Evolutionary conservation across 1,140 invertebrate genomes (phyloP).

Genomic region (Chironomus tepperi): DNA sequence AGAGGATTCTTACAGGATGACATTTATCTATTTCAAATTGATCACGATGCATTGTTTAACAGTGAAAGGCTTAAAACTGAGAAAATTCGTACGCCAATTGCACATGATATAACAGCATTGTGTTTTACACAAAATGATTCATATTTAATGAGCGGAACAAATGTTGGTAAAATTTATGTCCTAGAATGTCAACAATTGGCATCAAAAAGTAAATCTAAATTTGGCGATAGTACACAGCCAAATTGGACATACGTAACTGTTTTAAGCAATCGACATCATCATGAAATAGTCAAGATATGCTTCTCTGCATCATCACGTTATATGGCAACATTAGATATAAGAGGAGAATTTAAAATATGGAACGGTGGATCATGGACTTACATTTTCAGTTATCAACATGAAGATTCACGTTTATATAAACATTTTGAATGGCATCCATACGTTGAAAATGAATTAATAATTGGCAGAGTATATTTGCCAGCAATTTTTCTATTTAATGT

Average conservation of each 20-base stretch:
- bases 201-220: background rate
- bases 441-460: slow-evolving; percentile 4
- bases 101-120: background rate
- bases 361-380: slow-evolving; percentile 13
- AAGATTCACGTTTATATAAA: background rate
- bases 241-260: background rate
- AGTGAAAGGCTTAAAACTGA: background rate
- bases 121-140: background rate
- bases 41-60: background rate
- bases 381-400: background rate
- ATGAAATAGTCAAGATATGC: background rate
- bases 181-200: background rate
- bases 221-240: background rate
- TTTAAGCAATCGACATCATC: background rate
- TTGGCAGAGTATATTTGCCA: background rate
- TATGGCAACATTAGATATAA: background rate
- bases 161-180: background rate
- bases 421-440: slow-evolving; percentile 13
- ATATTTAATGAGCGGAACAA: background rate
- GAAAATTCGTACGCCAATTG: background rate
- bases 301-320: background rate
- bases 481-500: background rate
- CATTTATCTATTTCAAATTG: background rate
- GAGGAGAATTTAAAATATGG: background rate
- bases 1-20: background rate